Percentiles rank a stretch among this genome's conserved stretches.
Evolutionary conservation across 2,113 vertebrate genomes (phyloP).

Genomic region (Procavia capensis): DNA sequence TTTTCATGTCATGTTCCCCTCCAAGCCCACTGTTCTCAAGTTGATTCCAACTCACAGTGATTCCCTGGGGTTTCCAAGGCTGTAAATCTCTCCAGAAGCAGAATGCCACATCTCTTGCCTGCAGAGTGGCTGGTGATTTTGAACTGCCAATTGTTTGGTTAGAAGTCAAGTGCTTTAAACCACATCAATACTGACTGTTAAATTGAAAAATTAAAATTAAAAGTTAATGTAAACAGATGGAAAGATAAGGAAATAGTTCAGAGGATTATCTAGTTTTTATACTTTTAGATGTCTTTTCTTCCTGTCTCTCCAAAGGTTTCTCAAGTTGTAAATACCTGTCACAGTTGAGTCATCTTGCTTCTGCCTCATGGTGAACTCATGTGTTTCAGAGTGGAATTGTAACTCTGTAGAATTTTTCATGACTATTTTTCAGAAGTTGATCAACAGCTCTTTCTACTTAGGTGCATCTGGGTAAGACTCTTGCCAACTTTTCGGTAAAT

Average conservation of each 20-base stretch:
- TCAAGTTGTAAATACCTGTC: neutral
- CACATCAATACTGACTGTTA: too few relatives aligned
- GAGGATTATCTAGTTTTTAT: neutral
- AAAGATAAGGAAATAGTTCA: neutral
- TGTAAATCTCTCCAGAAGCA: too few relatives aligned
- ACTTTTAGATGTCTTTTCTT: neutral
- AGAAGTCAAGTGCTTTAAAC: too few relatives aligned
- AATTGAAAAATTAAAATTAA: too few relatives aligned
- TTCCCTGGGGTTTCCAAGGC: too few relatives aligned
- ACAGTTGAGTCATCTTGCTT: neutral
- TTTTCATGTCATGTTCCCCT: neutral
- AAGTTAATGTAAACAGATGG: neutral
- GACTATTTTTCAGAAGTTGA: neutral
- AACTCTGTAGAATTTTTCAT: neutral
- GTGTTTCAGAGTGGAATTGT: neutral
- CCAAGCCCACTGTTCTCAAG: too few relatives aligned
- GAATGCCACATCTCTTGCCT: too few relatives aligned
- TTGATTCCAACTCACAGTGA: too few relatives aligned
- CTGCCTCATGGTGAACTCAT: neutral
- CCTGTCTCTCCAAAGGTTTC: neutral
- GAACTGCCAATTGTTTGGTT: too few relatives aligned
- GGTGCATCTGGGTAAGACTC: neutral
- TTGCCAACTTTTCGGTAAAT: neutral
- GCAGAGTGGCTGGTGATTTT: too few relatives aligned
- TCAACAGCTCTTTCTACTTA: neutral